Percentiles rank a stretch among this genome's conserved stretches.
phyloP scores from a whole-genome alignment of 2,797 vertebrate genomes.

The Urophycis tenuis region DNA sequence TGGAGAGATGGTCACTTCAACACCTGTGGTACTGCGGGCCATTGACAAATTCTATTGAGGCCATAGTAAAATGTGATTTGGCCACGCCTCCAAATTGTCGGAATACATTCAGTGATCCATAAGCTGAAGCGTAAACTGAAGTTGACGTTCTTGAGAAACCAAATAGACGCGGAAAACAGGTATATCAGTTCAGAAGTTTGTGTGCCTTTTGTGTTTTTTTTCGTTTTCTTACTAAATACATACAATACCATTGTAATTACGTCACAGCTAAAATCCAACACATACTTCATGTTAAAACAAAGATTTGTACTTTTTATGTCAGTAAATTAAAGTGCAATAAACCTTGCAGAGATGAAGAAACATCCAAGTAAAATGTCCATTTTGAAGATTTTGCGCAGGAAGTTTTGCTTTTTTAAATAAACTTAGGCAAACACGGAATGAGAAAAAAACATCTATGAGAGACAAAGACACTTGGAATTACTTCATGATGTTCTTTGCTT shows the following conservation, averaged over 20 bases:
- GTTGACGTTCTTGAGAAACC: background rate
- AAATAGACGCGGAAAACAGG: background rate
- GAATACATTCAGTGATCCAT: background rate
- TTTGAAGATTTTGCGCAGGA: background rate
- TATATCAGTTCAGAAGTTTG: background rate
- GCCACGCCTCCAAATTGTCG: background rate
- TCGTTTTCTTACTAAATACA: too few relatives aligned
- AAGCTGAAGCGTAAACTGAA: background rate
- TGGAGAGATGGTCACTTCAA: background rate
- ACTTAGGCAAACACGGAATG: background rate
- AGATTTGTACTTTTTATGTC: background rate
- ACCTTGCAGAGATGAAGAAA: background rate
- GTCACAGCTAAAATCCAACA: background rate
- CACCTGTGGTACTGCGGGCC: background rate
- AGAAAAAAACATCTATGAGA: constrained; percentile 47
- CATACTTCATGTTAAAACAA: background rate
- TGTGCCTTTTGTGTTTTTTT: background rate
- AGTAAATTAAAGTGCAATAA: background rate
- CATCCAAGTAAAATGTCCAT: background rate
- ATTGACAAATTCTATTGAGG: background rate
- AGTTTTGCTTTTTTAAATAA: background rate
- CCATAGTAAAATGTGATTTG: background rate
- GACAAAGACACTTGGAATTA: constrained; percentile 64
- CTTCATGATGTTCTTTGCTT: constrained; percentile 53
- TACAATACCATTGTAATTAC: background rate